Evolutionary conservation across 2,113 vertebrate species (phyloP), one percentile per base, ranked within the genome.

Genomic region (Cinclus mexicanus): DNA sequence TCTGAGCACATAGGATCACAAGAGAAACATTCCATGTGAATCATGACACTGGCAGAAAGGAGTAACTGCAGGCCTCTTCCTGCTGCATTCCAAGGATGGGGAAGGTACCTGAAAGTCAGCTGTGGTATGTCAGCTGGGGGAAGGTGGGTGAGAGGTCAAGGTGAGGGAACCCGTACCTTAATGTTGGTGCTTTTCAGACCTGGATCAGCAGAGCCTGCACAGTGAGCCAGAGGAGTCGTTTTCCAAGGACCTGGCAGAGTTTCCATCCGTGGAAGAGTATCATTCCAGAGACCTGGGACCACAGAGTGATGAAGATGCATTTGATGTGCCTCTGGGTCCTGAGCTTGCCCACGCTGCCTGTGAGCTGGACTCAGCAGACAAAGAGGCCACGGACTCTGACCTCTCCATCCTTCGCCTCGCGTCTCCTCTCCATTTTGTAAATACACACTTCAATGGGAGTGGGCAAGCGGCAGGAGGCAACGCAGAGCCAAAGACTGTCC

Each of bases 371-470:
- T 98, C 90, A 1, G 97, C 94, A 71, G 97, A 97, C 79, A 97
- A 97, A 78, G 97, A 94, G 28, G 93, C 89, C 1, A 72, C 20
- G 14, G 98, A 98, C 10, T 97, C 98, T 97, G 98, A 98, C 88
- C 98, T 98, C 77, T 98, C 99, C 70, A 97, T 99, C 96, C 98
- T 99, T 95, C 98, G 97, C 92, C 98, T 99, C 2, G 98, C 99
- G 0, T 99, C 99, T 23, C 99, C 99, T 7, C 98, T 99, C 33
- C 99, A 99, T 97, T 99, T 99, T 97, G 99, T 99, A 96, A 99
- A 99, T 98, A 99, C 99, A 0, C 99, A 99, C 98, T 99, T 99
- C 98, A 99, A 99, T 25, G 99, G 99, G 95, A 95, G 89, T 0
- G 96, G 96, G 91, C 98, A 98, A 65, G 97, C 23, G 0, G 94